Conservation (phyloP, 2,888 invertebrate genomes). For the Alsophila aescularia region DNA sequence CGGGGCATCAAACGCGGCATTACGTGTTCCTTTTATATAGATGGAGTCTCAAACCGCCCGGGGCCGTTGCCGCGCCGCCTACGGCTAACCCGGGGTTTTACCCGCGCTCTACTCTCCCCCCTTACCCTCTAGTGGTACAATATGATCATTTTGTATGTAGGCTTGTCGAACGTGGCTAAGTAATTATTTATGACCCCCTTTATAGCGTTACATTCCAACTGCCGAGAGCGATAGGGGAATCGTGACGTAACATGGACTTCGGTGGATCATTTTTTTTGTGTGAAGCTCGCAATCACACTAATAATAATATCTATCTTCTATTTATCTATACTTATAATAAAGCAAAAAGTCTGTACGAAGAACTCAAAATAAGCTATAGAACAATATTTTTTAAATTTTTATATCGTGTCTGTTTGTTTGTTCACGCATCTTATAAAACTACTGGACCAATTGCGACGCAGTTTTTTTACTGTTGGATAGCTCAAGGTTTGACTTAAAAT, state of each 20-base stretch:
- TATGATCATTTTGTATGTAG: slow-evolving; percentile 49
- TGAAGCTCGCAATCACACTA: too few relatives aligned
- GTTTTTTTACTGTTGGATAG: too few relatives aligned
- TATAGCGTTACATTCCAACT: slow-evolving; percentile 47
- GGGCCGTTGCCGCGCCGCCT: slow-evolving; percentile 40
- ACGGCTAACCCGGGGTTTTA: slow-evolving; percentile 26
- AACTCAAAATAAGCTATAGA: too few relatives aligned
- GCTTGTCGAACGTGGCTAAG: slow-evolving; percentile 52
- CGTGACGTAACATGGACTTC: slow-evolving; percentile 46
- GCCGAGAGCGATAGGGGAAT: slow-evolving; percentile 50
- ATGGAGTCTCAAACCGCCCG: slow-evolving; percentile 36
- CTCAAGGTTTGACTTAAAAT: too few relatives aligned
- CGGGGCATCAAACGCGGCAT: slow-evolving; percentile 57
- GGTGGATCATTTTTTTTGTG: too few relatives aligned
- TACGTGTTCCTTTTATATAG: slow-evolving; percentile 63
- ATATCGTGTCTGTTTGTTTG: too few relatives aligned
- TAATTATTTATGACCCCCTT: slow-evolving; percentile 59
- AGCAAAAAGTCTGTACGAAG: too few relatives aligned
- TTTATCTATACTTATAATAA: too few relatives aligned
- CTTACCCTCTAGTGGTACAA: slow-evolving; percentile 34
- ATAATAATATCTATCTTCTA: too few relatives aligned
- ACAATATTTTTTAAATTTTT: too few relatives aligned
- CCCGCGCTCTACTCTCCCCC: slow-evolving; percentile 16
- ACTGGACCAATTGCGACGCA: too few relatives aligned
- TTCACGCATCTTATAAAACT: too few relatives aligned